Base-by-base conservation (phyloP, 2,113 vertebrate species). In the Tetraodon nigroviridis region DNA sequence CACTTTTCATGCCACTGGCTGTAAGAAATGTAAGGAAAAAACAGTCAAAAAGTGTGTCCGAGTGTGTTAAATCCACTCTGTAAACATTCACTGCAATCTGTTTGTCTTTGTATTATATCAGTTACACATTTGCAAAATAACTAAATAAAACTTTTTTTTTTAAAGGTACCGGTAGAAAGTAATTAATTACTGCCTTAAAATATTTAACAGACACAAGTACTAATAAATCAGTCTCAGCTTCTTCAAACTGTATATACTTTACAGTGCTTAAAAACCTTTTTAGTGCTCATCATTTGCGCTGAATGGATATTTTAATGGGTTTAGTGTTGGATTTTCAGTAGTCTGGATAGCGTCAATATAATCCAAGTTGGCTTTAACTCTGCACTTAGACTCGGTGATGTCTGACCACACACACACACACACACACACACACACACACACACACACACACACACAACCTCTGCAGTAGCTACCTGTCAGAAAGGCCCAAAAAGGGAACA, bases 401-500 rank as follows among this genome's bases (percentile, higher is more conserved):
- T 46, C 29, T 52, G 41, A 2, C 69, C 53, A 22, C 48, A 76
- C 24, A 42, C 47, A 27, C 24, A 27, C 24, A 27, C 24, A 27
- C 24, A 27, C 24, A 27, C 4, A 27, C 24, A 27, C 24, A 27
- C 24, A 27, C 24, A 27, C 24, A 27, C 24, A 27, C 24, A 27
- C 24, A 27, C 24, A 27, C 24, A 27, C 3, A 27, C 3, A 6
- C 46, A 51, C 32, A 12, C 32, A 19, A 24, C 20, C 46, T 51
- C 56, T 12, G 47, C 68, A 22, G 46, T 6, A 56, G 7, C 27
- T 21, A 41, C 49, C 55, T 58, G 71, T 65, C 22, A 63, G 58
- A 56, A 70, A 72, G 24, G 15, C 64, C 64, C 53, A 79, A 73
- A 75, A 78, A 75, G 67, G 65, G n/a, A 78, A 46, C 24, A 57